Base-by-base conservation (phyloP, 2,888 invertebrate species). In the Polydrusus cervinus region DNA sequence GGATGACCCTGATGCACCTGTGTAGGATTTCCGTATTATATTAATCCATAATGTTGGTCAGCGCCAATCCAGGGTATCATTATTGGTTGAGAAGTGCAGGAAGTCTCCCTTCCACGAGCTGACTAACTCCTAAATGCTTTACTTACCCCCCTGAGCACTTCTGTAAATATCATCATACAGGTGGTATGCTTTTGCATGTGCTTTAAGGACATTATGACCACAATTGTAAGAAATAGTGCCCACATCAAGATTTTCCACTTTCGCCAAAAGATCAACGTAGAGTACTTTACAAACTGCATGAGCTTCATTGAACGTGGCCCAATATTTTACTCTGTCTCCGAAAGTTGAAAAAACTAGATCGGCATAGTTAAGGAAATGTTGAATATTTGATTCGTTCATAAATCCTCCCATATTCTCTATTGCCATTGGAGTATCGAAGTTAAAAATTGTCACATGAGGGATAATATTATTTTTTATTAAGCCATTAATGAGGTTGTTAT, bases 221-320 rank as follows among this genome's bases (percentile, higher is more conserved):
- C 91, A 91, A 76, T 89, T 78, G 81, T 93, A 93, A 74, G 89
- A 89, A 20, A 30, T 53, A 13, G 7, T 10, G 10, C 67, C 67
- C 1, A 40, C 14, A 14, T 34, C 25, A 6, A 30, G 6, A 30
- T 20, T 13, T 11, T 71, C 72, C 0, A 73, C 73, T 9, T 74
- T 74, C 14, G 61, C 49, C 57, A n/a, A 14, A 16, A 73, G 71
- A 60, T 25, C n/a, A 3, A 78, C 79, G 43, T 78, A 80, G 7
- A 78, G 77, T 6, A 47, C 38, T 10, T 43, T 66, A 40, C 82
- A 82, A 13, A 78, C 57, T 18, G 75, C 71, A 18, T 77, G 78
- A 0, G 82, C 79, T 72, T 82, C 82, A 38, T 82, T 82, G 20
- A 82, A 79, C 11, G 82, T 82, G 45, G 79, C 70, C 81, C 81